Percentiles rank a stretch among this genome's conserved stretches.
phyloP scores from a whole-genome alignment of 2,888 invertebrate species.

The Phalangium opilio region DNA sequence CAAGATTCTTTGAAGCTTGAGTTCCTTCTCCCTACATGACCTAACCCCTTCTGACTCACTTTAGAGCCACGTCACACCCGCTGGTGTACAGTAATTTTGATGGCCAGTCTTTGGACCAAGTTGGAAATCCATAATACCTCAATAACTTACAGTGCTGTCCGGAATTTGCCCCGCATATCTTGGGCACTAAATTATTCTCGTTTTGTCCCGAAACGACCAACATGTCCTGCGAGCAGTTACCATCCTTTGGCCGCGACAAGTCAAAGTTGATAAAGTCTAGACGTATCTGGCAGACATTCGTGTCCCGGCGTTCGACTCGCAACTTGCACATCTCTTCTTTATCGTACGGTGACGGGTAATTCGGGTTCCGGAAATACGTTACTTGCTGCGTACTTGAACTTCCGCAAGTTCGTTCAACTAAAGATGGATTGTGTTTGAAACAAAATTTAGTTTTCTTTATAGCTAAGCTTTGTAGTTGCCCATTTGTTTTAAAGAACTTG shows the following conservation, averaged over 20 bases:
- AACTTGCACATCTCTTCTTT: conserved; percentile 17
- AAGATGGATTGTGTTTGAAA: no score
- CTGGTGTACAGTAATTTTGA: no score
- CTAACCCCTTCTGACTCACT: no score
- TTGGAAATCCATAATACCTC: no score
- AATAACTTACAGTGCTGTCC: conserved; percentile 23
- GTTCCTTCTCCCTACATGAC: no score
- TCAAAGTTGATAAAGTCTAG: conserved; percentile 22
- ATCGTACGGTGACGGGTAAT: conserved; percentile 18
- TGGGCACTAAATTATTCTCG: conserved; percentile 22
- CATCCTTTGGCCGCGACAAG: conserved; percentile 21
- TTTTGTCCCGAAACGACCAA: conserved; percentile 22
- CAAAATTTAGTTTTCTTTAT: no score
- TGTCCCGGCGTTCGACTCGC: conserved; percentile 18
- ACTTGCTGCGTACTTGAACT: conserved; percentile 17
- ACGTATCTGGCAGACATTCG: conserved; percentile 22
- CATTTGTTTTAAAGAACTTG: no score
- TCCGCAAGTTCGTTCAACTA: conserved; percentile 22
- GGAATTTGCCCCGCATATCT: conserved; percentile 23
- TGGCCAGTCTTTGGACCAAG: no score
- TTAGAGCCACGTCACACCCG: no score
- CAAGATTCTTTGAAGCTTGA: no score
- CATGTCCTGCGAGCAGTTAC: conserved; percentile 23
- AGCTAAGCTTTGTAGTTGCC: no score
- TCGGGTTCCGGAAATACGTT: conserved; percentile 23